Percentiles rank a stretch among this genome's conserved stretches.
Evolutionary conservation across 2,888 invertebrate genomes (phyloP).

Genomic region (Zhengitettix transpicula): DNA sequence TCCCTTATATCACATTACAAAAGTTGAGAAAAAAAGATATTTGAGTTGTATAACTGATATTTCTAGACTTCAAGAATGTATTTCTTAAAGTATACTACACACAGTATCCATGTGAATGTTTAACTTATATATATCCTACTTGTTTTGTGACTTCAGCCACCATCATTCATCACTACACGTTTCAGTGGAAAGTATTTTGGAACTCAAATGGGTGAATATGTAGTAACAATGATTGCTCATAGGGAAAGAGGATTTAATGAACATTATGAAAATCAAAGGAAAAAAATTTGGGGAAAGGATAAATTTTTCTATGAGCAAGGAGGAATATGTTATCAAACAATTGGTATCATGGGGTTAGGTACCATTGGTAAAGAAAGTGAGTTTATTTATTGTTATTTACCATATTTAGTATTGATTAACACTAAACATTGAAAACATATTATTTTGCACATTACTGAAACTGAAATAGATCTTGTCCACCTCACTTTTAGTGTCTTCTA

Average conservation of each 20-base stretch:
- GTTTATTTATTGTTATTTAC: slow-evolving; percentile 1
- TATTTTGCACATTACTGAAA: too few relatives aligned
- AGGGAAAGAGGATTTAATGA: slow-evolving; percentile 27
- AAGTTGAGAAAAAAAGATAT: too few relatives aligned
- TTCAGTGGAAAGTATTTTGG: slow-evolving; percentile 30
- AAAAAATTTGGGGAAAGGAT: slow-evolving; percentile 21
- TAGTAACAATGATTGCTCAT: slow-evolving; percentile 30
- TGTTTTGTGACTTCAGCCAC: neutral
- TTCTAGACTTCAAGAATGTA: too few relatives aligned
- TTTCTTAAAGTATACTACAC: too few relatives aligned
- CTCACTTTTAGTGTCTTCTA: too few relatives aligned
- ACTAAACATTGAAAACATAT: too few relatives aligned
- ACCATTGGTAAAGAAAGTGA: slow-evolving; percentile 32
- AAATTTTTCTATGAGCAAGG: slow-evolving; percentile 24
- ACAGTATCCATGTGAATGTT: too few relatives aligned
- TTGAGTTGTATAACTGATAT: too few relatives aligned
- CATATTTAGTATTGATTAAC: too few relatives aligned
- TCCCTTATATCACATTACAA: too few relatives aligned
- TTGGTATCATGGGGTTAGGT: slow-evolving; percentile 37
- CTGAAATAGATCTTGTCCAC: too few relatives aligned
- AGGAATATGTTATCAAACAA: slow-evolving; percentile 27
- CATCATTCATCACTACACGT: slow-evolving; percentile 23
- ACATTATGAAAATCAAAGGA: slow-evolving; percentile 23
- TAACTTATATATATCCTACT: too few relatives aligned
- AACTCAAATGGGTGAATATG: slow-evolving; percentile 32